phyloP scores from a whole-genome alignment of 2,888 invertebrate species.

The Ectemnius continuus region DNA sequence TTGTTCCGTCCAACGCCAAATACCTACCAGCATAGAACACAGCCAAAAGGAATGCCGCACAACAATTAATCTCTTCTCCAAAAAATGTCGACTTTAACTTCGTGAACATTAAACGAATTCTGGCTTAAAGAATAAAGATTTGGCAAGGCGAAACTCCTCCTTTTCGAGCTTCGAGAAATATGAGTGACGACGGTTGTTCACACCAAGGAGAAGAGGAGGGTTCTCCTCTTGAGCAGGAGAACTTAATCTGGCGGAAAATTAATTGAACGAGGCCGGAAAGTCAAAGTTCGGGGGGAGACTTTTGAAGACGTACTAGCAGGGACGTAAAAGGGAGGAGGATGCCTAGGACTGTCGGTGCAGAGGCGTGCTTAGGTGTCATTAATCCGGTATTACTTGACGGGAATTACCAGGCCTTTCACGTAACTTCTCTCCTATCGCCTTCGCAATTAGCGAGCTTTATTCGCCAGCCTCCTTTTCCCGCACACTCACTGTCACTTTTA shows the following conservation, averaged over 20 bases:
- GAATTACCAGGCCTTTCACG: conserved; percentile 5
- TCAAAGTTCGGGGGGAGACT: conserved; percentile 5
- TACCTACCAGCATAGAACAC: too few relatives aligned
- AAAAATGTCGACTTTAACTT: too few relatives aligned
- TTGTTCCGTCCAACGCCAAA: too few relatives aligned
- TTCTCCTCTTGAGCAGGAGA: neutral
- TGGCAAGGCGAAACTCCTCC: too few relatives aligned
- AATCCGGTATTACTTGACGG: conserved; percentile 5
- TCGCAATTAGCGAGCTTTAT: conserved; percentile 5
- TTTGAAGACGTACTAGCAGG: neutral
- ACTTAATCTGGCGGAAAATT: conserved; percentile 4
- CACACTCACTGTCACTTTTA: too few relatives aligned
- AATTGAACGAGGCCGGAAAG: conserved; percentile 5
- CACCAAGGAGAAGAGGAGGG: too few relatives aligned
- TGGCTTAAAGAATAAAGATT: too few relatives aligned
- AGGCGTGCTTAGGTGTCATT: conserved; percentile 5
- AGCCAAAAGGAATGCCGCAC: too few relatives aligned
- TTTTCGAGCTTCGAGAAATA: neutral
- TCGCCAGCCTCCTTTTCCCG: neutral
- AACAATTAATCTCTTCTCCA: too few relatives aligned
- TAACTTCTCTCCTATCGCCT: neutral
- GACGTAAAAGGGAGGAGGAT: neutral
- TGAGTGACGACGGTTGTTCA: conserved; percentile 5
- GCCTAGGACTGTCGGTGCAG: neutral
- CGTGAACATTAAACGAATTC: too few relatives aligned